Percentiles rank a stretch among this genome's conserved stretches.
phyloP scores from a whole-genome alignment of 37 sponge, comb jelly and placozoan genomes.

The Beroe forskalii region DNA sequence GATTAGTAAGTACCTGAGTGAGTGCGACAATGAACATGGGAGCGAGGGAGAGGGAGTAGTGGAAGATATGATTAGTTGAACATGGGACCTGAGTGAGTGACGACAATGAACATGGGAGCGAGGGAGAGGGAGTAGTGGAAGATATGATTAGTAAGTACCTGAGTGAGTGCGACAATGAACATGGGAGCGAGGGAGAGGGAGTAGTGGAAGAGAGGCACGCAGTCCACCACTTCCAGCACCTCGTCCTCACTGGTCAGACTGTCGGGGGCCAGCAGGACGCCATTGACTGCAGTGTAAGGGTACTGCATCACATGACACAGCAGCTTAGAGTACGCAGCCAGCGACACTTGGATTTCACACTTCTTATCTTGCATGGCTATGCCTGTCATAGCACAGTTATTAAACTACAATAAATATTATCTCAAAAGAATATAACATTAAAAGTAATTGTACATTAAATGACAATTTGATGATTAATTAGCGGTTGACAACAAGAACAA shows the following conservation, averaged over 20 bases:
- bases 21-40: no score
- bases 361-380: slow-evolving; percentile 2
- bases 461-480: no score
- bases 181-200: slow-evolving; percentile 15
- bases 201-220: slow-evolving; percentile 55
- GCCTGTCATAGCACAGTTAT: no score
- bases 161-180: slow-evolving; percentile 58
- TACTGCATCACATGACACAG: slow-evolving; percentile 56
- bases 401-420: no score
- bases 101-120: slow-evolving; percentile 59
- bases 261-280: neutral
- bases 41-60: no score
- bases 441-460: no score
- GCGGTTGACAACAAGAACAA: no score
- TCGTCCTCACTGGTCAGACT: neutral
- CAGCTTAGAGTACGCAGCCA: slow-evolving; percentile 13
- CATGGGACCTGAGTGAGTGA: slow-evolving; percentile 36
- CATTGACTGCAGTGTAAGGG: slow-evolving; percentile 55
- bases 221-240: slow-evolving; percentile 3
- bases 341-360: slow-evolving; percentile 13
- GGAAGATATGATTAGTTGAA: neutral
- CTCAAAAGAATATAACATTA: no score
- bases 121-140: no score
- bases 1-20: no score
- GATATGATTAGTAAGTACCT: neutral